phyloP scores from a whole-genome alignment of 2,888 invertebrate genomes.

The Helleia helle region DNA sequence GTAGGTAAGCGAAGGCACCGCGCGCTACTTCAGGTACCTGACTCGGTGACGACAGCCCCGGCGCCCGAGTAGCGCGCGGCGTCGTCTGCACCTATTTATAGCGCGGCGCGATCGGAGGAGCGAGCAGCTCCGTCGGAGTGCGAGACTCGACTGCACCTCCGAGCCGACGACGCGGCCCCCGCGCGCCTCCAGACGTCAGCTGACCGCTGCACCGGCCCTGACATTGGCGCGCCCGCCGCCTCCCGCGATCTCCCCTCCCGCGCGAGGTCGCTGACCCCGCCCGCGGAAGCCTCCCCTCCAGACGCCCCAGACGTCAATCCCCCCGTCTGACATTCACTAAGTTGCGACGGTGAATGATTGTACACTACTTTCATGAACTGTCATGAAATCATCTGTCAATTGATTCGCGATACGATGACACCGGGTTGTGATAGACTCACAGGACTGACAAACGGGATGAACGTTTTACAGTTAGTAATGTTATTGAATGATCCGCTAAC shows the following conservation, averaged over 20 bases:
- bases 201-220: constrained; percentile 74
- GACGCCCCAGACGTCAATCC: constrained; percentile 25
- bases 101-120: constrained; percentile 39
- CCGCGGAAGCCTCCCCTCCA: constrained; percentile 59
- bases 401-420: not conserved
- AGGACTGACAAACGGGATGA: not conserved
- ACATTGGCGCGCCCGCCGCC: constrained; percentile 69
- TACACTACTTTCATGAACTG: constrained; percentile 16
- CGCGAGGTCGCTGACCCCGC: constrained; percentile 64
- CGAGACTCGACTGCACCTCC: constrained; percentile 61
- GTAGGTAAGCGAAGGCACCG: constrained; percentile 76
- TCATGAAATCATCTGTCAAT: not conserved
- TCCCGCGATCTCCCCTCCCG: constrained; percentile 47
- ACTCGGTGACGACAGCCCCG: constrained; percentile 86
- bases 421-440: not conserved
- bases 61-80: constrained; percentile 92
- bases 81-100: constrained; percentile 50
- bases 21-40: constrained; percentile 99
- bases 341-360: constrained; percentile 44
- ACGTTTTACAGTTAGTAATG: not conserved
- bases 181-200: constrained; percentile 73
- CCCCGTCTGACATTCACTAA: constrained; percentile 41
- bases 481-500: not conserved
- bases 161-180: constrained; percentile 52
- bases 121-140: constrained; percentile 47